Evolutionary conservation across 2,113 vertebrate species (phyloP), one percentile per base, ranked within the genome.

Genomic region (Alces alces): DNA sequence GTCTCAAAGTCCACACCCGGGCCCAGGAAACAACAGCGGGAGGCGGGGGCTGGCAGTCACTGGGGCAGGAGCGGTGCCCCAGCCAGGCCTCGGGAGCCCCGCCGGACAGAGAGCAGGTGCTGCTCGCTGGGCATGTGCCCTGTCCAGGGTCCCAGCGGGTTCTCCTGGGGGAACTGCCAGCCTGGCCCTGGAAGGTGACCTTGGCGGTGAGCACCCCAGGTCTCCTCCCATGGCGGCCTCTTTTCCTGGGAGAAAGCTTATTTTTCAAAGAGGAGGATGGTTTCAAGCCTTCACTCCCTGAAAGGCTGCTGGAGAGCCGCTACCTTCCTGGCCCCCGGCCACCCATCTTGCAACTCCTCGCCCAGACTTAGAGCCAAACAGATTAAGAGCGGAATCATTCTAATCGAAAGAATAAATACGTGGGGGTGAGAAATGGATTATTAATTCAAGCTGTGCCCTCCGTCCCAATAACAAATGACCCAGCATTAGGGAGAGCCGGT

Each of bases 401-500:
- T 57, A 91, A 97, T 97, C 89, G 95, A 98, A 98, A 97, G 96
- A 98, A 98, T 92, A 98, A 98, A 98, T 95, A 98, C 60, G 3
- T 92, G 0, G 12, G 36, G 89, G 86, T 95, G 97, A 98, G 96
- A 98, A 98, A 98, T 73, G 25, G 97, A 95, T 92, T 97, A 97
- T 97, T 98, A 96, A 97, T 98, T 98, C 97, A 96, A 98, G 73
- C 91, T 95, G 83, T 97, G 98, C 98, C 98, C 97, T 98, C 98
- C 96, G 27, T 97, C 98, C 95, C 91, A 97, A 92, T 98, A 99
- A 98, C 98, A 98, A 98, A 98, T 98, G 98, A 98, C 98, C 97
- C 64, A 73, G 96, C 80, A 78, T 95, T 95, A 95, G 95, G 97
- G 92, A 98, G 98, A 98, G 96, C 80, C 28, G 45, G 86, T 73